Evolutionary conservation across 2,888 invertebrate genomes (phyloP), one percentile per base, ranked within the genome.

Genomic region (Alcis repandata): DNA sequence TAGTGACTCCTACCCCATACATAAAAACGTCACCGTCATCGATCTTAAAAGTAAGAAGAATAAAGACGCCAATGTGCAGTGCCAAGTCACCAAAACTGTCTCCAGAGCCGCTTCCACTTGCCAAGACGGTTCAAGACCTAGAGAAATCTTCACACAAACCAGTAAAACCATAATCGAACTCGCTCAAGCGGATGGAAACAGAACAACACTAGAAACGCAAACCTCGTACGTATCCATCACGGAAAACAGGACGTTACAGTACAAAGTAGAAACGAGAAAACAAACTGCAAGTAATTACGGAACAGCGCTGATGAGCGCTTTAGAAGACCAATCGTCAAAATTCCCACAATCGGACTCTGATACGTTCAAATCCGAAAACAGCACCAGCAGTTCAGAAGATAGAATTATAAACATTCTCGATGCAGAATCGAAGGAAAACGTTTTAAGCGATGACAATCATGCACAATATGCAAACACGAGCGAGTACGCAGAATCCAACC

Each of bases 111-210:
- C 73, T 32, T 74, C 79, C 11, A 73, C 79, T 10, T 82, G 76
- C 45, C 27, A 76, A 6, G 78, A 76, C 58, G 80, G 78, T 66
- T 76, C 83, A 4, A 71, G 84, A 48, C 79, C 86, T 13, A 86
- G 89, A 74, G 93, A 93, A 77, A 89, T 81, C 19, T 91, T 83
- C 67, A 95, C 95, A 9, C 95, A 95, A 83, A 95, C 95, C 0
- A 95, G 95, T 72, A 94, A 94, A 85, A 95, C 95, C 1, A 92
- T 94, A 49, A 80, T 95, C 41, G 88, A 94, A 73, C 75, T 94
- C 57, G 93, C 92, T 7, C 85, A 90, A 73, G 76, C 76, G 13
- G 90, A 90, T n/a, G 74, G 19, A 36, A 66, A 9, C 64, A 81
- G 36, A 74, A 70, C 20, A 84, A 84, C 41, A 1, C 75, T 92